Base-by-base conservation (phyloP, 2,113 vertebrate species). In the Vombatus ursinus region DNA sequence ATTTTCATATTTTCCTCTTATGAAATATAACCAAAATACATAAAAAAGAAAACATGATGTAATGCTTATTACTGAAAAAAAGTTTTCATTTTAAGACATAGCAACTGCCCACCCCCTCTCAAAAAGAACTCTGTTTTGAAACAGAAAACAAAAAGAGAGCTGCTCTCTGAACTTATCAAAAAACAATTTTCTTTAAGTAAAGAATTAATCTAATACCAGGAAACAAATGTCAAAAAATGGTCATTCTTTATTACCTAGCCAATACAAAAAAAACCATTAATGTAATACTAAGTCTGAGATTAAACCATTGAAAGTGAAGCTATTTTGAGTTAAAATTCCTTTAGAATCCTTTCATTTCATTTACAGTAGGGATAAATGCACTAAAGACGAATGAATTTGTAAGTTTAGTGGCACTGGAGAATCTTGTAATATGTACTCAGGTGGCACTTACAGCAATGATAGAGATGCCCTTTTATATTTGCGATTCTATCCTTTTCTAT, bases 131-230 rank as follows among this genome's bases (percentile, higher is more conserved):
- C 28, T 28, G 25, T 90, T 90, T 8, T 0, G 49, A 89, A 77
- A 25, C 3, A 52, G 28, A 7, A 91, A 95, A 90, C 3, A 95
- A 94, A n/a, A 53, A 16, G 84, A 94, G 47, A 91, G 51, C 8
- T 57, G 51, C 90, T 57, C 54, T 91, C 53, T 95, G 24, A 92
- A 97, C 92, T 94, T 95, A 94, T 8, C 47, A 91, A 51, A 96
- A 96, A 90, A 25, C 25, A 92, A 91, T 92, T 91, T 97, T 92
- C 57, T 95, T 90, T 94, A 96, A 96, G 90, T 91, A 96, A 96
- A 91, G 9, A 25, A 92, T 94, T 95, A 93, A 96, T 95, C 93
- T 96, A 96, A 95, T 68, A 50, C 47, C 48, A 96, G 89, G 53
- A 97, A 97, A 92, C 37, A 94, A 94, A 96, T 48, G 53, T 90